These are phyloP conservation scores for Setophaga petechia DNA, from an alignment of 2,113 vertebrate genomes.

Conservation along the genomic window DNA sequence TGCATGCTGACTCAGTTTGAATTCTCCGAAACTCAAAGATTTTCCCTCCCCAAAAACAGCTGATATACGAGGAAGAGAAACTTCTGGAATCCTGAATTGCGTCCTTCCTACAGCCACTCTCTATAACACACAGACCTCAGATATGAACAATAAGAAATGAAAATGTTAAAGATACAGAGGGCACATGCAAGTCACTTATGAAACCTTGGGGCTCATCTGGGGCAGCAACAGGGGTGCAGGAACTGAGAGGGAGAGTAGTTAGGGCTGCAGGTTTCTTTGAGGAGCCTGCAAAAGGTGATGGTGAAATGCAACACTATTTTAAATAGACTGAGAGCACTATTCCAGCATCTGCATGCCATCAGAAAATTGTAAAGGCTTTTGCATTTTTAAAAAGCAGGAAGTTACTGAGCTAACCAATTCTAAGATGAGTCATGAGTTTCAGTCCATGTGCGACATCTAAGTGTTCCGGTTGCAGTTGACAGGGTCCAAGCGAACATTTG, in stretches of 20 bases:
- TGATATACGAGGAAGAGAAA: not conserved
- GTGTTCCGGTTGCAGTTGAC: not conserved
- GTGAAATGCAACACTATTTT: not conserved
- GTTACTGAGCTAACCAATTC: not conserved
- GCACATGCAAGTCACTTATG: not conserved
- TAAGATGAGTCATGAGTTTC: not conserved
- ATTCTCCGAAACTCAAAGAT: not conserved
- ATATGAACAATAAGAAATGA: not conserved
- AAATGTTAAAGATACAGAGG: not conserved
- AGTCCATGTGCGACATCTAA: accelerated
- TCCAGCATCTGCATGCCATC: not conserved
- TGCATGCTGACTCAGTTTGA: not conserved
- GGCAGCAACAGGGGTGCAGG: not conserved
- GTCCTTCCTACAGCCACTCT: not conserved
- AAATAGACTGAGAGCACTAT: not conserved
- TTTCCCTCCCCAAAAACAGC: not conserved
- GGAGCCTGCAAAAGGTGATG: not conserved
- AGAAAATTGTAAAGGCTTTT: not conserved
- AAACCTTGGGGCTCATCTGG: not conserved
- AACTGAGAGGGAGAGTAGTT: not conserved
- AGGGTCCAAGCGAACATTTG: not conserved
- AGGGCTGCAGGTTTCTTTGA: not conserved
- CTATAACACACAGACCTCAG: not conserved
- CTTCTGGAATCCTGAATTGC: not conserved
- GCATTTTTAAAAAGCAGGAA: not conserved